Evolutionary conservation across 64 coral and sea anemone species (phyloP).

Genomic region (Stylophora pistillata): DNA sequence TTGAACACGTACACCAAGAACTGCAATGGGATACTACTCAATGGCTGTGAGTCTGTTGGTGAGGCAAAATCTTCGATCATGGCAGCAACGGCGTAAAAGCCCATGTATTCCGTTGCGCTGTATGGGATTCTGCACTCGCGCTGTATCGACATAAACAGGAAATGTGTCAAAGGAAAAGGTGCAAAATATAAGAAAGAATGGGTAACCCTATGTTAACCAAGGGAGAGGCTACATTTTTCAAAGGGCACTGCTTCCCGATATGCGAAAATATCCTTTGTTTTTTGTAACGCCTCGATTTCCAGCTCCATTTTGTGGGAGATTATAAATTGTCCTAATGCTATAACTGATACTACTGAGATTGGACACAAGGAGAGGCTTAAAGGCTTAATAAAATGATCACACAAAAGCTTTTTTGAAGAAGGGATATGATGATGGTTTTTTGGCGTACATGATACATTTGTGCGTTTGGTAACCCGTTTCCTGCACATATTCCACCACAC

Average conservation of each 20-base stretch:
- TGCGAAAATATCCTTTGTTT: too few relatives aligned
- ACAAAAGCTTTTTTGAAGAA: too few relatives aligned
- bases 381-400: too few relatives aligned
- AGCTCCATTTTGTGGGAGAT: too few relatives aligned
- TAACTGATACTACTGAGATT: too few relatives aligned
- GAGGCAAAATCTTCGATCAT: slow-evolving; percentile 82
- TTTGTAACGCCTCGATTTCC: too few relatives aligned
- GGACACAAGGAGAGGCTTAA: too few relatives aligned
- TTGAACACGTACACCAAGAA: slow-evolving; percentile 66
- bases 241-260: too few relatives aligned
- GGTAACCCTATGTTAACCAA: too few relatives aligned
- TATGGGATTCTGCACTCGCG: slow-evolving; percentile 76
- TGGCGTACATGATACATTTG: neutral
- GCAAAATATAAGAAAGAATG: neutral
- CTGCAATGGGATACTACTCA: slow-evolving; percentile 82
- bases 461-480: neutral
- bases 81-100: slow-evolving; percentile 69
- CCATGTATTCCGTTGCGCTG: slow-evolving; percentile 16
- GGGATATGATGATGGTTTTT: neutral
- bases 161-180: neutral
- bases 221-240: too few relatives aligned
- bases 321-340: too few relatives aligned
- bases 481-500: slow-evolving; percentile 64
- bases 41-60: slow-evolving; percentile 22
- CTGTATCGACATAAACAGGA: slow-evolving; percentile 18